These are phyloP conservation scores for Sebastes minor DNA, from an alignment of 2,797 vertebrate species.

Conservation along the genomic window DNA sequence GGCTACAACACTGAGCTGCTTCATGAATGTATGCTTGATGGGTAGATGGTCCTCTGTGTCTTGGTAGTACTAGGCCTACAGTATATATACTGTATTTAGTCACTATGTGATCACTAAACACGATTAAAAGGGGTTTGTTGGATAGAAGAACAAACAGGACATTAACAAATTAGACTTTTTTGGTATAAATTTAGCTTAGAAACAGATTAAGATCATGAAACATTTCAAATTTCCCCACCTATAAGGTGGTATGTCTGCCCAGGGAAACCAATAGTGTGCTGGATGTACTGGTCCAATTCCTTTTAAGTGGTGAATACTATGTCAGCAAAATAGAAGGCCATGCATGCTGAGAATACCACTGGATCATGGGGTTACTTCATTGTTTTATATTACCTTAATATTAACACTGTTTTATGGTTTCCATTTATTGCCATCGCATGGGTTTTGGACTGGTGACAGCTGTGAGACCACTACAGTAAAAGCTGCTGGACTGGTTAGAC, in stretches of 20 bases:
- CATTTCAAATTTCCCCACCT: background rate
- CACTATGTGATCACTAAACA: background rate
- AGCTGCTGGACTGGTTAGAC: slow-evolving; percentile 27
- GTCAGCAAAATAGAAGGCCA: background rate
- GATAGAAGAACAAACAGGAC: background rate
- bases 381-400: background rate
- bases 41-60: background rate
- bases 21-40: background rate
- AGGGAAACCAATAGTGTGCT: background rate
- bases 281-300: background rate
- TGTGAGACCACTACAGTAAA: slow-evolving; percentile 22
- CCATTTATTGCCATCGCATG: background rate
- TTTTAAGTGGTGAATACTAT: background rate
- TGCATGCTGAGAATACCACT: background rate
- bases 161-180: background rate
- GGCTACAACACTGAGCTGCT: background rate
- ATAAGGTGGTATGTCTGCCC: background rate
- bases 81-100: background rate
- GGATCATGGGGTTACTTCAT: background rate
- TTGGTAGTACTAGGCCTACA: background rate
- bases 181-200: background rate
- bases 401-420: background rate
- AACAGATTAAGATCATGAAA: background rate
- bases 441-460: slow-evolving; percentile 1
- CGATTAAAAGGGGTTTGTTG: background rate